Base-by-base conservation (phyloP, 2,113 vertebrate genomes). In the Chamaetylas fuelleborni region DNA sequence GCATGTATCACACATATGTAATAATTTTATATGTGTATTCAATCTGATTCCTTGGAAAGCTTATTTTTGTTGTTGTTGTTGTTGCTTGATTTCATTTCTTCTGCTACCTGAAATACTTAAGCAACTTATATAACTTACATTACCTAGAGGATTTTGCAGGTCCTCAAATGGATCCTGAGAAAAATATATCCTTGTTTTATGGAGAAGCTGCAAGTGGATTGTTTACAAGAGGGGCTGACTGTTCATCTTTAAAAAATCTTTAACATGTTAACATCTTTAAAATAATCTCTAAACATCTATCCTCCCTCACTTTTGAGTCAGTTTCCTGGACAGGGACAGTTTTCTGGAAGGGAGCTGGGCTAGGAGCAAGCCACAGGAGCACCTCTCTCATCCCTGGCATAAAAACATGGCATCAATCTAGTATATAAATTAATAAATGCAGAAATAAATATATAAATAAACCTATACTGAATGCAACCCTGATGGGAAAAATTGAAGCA, bases 341-440 rank as follows among this genome's bases (percentile, higher is more conserved):
- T 19, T 80, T 69, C 34, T 77, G 11, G 6, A 23, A 82, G 19
- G 8, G 13, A 78, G 5, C 2, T 22, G 72, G 20, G 5, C 4
- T 56, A 26, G 33, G 4, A 54, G 6, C 26, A 23, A 67, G 6
- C 3, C 17, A 36, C 11, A 66, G 24, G 6, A 90, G 2, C 1
- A 58, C 8, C 17, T 40, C 54, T 72, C 25, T 69, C 6, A 40
- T 73, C 11, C 17, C 9, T 48, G 7, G 4, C 13, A 40, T 8
- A 4, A 8, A 73, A 60, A 23, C 8, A 34, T 0, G 0, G 2
- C 4, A 40, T 20, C 16, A 51, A 51, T 12, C 3, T 20, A 40
- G 33, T 7, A 31, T 22, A 28, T 6, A n/a, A 60, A 33, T 3
- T 23, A 17, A 16, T 12, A 40, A 61, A 8, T 6, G 11, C 4